Evolutionary conservation across 2,888 invertebrate genomes (phyloP).

Genomic region (Nemoura dubitans): DNA sequence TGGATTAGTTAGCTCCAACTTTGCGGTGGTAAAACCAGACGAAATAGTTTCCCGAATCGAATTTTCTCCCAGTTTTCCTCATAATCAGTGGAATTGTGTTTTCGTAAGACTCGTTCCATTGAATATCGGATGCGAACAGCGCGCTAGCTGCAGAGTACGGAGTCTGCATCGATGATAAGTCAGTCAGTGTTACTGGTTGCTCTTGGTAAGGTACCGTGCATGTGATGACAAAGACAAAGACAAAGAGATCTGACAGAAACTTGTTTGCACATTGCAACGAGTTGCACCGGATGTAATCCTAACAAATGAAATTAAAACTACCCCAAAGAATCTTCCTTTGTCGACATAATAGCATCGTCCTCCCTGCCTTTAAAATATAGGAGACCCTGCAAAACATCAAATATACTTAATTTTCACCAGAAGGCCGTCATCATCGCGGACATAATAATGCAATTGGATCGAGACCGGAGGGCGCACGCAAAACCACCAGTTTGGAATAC

Average conservation of each 20-base stretch:
- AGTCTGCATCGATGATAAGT: constrained; percentile 30
- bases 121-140: background rate
- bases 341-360: background rate
- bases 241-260: constrained; percentile 26
- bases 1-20: too few relatives aligned
- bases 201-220: too few relatives aligned
- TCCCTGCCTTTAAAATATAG: background rate
- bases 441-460: background rate
- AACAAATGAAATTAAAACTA: constrained; percentile 26
- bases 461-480: background rate
- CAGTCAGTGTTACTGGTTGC: background rate
- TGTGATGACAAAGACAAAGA: constrained; percentile 36
- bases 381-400: background rate
- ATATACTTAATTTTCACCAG: background rate
- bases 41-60: background rate
- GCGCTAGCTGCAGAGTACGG: background rate
- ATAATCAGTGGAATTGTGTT: background rate
- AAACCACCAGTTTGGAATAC: background rate
- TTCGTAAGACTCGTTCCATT: background rate
- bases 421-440: background rate
- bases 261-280: constrained; percentile 24
- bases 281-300: constrained; percentile 30
- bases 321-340: constrained; percentile 16
- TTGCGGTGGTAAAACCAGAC: background rate
- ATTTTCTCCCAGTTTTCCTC: background rate